Evolutionary conservation across 2,888 invertebrate species (phyloP).

Genomic region (Gastrophysa polygoni): DNA sequence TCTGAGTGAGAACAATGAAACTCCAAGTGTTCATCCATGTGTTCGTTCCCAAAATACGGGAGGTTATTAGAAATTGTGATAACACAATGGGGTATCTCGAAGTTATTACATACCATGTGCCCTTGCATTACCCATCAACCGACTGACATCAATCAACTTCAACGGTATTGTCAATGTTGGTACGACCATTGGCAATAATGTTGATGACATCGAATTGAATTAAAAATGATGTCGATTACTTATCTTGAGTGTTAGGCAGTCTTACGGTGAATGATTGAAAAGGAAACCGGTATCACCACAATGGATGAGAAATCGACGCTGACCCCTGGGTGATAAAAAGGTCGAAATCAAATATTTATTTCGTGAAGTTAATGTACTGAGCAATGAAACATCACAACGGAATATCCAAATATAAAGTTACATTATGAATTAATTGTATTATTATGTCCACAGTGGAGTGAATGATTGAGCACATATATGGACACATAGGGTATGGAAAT

Average conservation of each 20-base stretch:
- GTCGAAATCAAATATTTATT: slow-evolving; percentile 51
- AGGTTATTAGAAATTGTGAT: no score
- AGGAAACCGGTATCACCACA: slow-evolving; percentile 48
- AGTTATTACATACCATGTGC: background rate
- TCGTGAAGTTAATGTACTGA: slow-evolving; percentile 51
- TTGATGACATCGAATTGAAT: slow-evolving; percentile 47
- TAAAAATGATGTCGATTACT: slow-evolving; percentile 53
- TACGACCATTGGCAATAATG: slow-evolving; percentile 41
- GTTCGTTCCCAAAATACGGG: no score
- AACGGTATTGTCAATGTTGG: slow-evolving; percentile 44
- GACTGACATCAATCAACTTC: slow-evolving; percentile 28
- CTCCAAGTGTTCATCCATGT: no score
- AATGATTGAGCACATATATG: slow-evolving; percentile 22
- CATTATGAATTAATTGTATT: slow-evolving; percentile 48
- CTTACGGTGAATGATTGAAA: slow-evolving; percentile 42
- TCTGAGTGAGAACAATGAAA: no score
- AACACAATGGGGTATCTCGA: no score
- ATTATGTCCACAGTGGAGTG: slow-evolving; percentile 25
- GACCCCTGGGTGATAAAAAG: slow-evolving; percentile 50
- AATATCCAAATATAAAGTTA: slow-evolving; percentile 53
- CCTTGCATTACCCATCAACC: slow-evolving; percentile 11
- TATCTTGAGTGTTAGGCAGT: slow-evolving; percentile 47
- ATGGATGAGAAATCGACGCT: slow-evolving; percentile 54
- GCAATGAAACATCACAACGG: slow-evolving; percentile 51
- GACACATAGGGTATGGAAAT: slow-evolving; percentile 23